A percentile compares a stretch with the other conserved stretches of the same genome.
Conservation (phyloP, 2,113 vertebrate genomes). For the Zosterops pallidus region DNA sequence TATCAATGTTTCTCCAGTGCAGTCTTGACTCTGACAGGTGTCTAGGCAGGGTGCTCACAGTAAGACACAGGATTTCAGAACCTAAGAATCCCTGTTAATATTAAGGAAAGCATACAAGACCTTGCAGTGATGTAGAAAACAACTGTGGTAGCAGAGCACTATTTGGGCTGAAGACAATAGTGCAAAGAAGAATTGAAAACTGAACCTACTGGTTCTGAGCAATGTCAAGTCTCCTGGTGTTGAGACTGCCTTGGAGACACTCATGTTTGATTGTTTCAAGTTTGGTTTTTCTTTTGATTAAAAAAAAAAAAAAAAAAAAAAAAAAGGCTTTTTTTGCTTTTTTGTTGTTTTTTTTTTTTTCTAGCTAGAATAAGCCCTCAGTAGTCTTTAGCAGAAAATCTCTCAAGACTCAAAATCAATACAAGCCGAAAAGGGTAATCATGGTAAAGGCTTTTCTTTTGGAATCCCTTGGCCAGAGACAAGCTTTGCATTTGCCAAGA, state of each 20-base stretch:
- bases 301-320: neutral
- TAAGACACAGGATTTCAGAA: neutral
- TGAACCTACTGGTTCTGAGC: neutral
- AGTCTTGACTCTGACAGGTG: neutral
- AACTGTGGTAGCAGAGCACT: neutral
- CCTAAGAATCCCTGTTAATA: neutral
- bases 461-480: neutral
- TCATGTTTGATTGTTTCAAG: neutral
- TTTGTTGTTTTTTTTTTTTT: neutral
- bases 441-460: neutral
- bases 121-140: neutral
- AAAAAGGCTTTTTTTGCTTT: rapidly evolving
- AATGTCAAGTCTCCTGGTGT: neutral
- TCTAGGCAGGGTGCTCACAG: neutral
- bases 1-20: neutral
- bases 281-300: neutral
- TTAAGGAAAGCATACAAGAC: neutral
- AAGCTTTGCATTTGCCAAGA: neutral
- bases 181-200: neutral
- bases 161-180: neutral
- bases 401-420: constrained; percentile 26
- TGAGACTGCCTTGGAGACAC: neutral
- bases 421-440: constrained; percentile 5
- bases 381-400: neutral
- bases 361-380: neutral